A percentile compares a stretch with the other conserved stretches of the same genome.
phyloP scores from a whole-genome alignment of 1,140 invertebrate species.

The Drosophila pruinosa region DNA sequence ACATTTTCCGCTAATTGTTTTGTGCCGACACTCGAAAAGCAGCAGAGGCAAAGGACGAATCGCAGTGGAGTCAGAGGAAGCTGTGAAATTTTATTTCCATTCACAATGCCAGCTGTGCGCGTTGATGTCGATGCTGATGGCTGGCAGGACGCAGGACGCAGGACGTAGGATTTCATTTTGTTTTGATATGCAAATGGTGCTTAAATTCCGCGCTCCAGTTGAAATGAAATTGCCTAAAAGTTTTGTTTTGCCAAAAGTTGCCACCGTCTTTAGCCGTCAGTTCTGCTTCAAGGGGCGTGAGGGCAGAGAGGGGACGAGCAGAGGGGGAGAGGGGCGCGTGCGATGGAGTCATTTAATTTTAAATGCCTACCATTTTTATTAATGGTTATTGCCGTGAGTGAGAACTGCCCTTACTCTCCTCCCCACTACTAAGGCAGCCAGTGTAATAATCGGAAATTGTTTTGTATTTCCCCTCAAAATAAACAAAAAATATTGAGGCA shows the following conservation, averaged over 20 bases:
- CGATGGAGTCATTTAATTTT: constrained; percentile 72
- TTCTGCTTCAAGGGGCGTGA: neutral
- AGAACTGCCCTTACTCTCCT: constrained; percentile 17
- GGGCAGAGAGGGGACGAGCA: too few species aligned
- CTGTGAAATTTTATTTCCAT: constrained; percentile 34
- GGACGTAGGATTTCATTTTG: constrained; percentile 50
- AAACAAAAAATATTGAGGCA: constrained; percentile 2
- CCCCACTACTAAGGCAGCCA: neutral
- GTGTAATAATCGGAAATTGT: constrained; percentile 75
- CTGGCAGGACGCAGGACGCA: constrained; percentile 7
- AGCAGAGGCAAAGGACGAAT: neutral
- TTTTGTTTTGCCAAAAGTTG: constrained; percentile 52
- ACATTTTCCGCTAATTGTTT: constrained; percentile 80
- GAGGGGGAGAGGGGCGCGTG: constrained; percentile 37
- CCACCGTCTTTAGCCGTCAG: neutral
- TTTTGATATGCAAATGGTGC: constrained; percentile 78
- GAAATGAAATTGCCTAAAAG: constrained; percentile 73
- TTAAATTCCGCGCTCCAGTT: constrained; percentile 73
- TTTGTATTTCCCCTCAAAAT: constrained; percentile 27
- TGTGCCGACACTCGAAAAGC: constrained; percentile 17
- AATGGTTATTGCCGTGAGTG: constrained; percentile 77
- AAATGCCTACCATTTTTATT: constrained; percentile 79
- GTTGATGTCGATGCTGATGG: neutral
- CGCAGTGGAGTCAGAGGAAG: neutral
- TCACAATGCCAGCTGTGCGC: constrained; percentile 59